A percentile compares a stretch with the other conserved stretches of the same genome.
Evolutionary conservation across 2,797 vertebrate species (phyloP).

Genomic region (Lophius americanus): DNA sequence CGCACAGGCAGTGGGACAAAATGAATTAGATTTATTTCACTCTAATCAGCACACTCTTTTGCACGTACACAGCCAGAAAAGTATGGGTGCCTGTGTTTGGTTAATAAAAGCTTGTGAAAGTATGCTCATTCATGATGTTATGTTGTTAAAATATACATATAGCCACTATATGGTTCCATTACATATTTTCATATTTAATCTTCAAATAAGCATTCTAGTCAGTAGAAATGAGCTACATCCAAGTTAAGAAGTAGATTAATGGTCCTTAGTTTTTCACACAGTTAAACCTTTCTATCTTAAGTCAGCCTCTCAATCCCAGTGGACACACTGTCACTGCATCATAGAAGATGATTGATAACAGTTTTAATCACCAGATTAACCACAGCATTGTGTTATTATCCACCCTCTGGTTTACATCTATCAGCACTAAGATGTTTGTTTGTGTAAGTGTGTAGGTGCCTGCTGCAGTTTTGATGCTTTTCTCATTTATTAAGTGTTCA

Average conservation of each 20-base stretch:
- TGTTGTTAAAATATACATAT: conserved; percentile 14
- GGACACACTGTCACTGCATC: conserved; percentile 54
- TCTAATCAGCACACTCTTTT: conserved; percentile 58
- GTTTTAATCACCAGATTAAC: conserved; percentile 63
- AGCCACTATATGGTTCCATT: neutral
- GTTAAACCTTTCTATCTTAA: conserved; percentile 51
- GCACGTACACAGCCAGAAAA: conserved; percentile 63
- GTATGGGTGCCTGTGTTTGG: conserved; percentile 34
- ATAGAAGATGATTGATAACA: conserved; percentile 71
- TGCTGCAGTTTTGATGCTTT: conserved; percentile 30
- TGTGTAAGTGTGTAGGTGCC: conserved; percentile 27
- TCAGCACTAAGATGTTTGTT: conserved; percentile 44
- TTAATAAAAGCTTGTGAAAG: conserved; percentile 27
- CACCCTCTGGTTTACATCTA: conserved; percentile 52
- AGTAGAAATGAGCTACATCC: conserved; percentile 5
- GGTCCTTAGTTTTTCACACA: conserved; percentile 8
- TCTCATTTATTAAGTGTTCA: conserved; percentile 33
- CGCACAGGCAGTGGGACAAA: conserved; percentile 50
- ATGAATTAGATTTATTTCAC: conserved; percentile 42
- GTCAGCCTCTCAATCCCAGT: conserved; percentile 52
- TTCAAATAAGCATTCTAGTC: conserved; percentile 7
- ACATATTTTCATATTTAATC: neutral
- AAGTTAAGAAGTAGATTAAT: conserved; percentile 12
- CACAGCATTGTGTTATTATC: conserved; percentile 45
- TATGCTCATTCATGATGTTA: conserved; percentile 9